Conservation (phyloP, 2,888 invertebrate species). For the Drosophila cracens region DNA sequence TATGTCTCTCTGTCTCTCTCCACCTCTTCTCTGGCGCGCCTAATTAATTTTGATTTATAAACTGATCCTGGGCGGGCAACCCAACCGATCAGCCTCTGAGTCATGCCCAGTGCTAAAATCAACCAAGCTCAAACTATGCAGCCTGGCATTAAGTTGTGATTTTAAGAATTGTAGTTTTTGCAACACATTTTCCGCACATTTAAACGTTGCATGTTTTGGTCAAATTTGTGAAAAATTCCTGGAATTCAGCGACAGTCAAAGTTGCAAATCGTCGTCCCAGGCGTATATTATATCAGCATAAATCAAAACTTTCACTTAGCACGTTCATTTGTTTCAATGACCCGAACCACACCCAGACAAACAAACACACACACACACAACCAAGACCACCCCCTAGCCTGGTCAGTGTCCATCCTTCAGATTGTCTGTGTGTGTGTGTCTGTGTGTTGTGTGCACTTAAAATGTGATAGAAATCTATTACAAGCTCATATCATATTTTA, state of each 20-base stretch:
- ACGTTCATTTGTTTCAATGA: constrained; percentile 81
- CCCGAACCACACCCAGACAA: constrained; percentile 28
- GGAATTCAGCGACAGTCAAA: constrained; percentile 8
- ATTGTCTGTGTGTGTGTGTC: neutral
- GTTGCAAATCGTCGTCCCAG: constrained; percentile 50
- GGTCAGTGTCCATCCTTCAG: constrained; percentile 12
- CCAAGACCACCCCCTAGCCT: neutral
- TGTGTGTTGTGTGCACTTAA: constrained; percentile 47
- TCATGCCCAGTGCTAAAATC: neutral
- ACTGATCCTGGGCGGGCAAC: constrained; percentile 42
- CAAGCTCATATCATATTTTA: constrained; percentile 81
- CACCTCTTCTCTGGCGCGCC: constrained; percentile 5
- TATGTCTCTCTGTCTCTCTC: neutral
- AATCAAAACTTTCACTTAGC: constrained; percentile 82
- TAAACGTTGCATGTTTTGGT: constrained; percentile 54
- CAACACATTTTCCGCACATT: neutral
- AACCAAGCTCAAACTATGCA: neutral
- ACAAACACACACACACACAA: neutral
- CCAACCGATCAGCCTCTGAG: constrained; percentile 19
- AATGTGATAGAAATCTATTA: constrained; percentile 83
- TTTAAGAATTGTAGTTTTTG: constrained; percentile 60
- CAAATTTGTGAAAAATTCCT: constrained; percentile 54
- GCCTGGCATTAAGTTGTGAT: constrained; percentile 45
- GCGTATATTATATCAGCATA: constrained; percentile 78
- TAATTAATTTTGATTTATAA: constrained; percentile 71